Conservation (phyloP, 2,113 vertebrate species). For the Dromas ardeola region DNA sequence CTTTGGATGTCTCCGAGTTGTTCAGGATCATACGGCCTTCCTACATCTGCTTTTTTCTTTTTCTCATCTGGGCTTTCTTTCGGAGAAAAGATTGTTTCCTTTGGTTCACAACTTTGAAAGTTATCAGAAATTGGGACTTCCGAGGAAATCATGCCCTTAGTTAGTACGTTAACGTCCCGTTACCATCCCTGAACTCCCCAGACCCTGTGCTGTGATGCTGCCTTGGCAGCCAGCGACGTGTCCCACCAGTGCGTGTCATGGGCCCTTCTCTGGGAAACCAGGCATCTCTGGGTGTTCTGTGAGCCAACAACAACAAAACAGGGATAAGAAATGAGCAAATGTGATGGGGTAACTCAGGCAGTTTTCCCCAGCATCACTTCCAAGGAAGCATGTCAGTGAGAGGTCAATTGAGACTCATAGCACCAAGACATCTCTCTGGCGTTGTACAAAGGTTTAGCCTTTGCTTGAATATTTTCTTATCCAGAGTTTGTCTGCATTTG, state of each 20-base stretch:
- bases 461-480: background rate
- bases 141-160: background rate
- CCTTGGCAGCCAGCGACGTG: rapidly evolving
- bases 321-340: background rate
- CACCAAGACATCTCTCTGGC: background rate
- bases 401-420: rapidly evolving
- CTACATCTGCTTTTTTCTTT: background rate
- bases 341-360: background rate
- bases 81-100: background rate
- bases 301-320: background rate
- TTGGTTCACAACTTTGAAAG: background rate
- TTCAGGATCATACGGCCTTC: background rate
- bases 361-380: background rate
- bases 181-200: background rate
- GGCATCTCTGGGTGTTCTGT: rapidly evolving
- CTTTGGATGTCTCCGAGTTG: background rate
- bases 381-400: background rate
- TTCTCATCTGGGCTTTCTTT: background rate
- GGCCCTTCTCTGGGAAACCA: background rate
- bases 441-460: background rate
- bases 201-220: rapidly evolving
- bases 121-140: background rate
- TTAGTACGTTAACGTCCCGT: background rate
- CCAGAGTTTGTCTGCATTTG: background rate
- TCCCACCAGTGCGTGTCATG: background rate